Evolutionary conservation across 2,888 invertebrate species (phyloP).

Genomic region (Oligia latruncula): DNA sequence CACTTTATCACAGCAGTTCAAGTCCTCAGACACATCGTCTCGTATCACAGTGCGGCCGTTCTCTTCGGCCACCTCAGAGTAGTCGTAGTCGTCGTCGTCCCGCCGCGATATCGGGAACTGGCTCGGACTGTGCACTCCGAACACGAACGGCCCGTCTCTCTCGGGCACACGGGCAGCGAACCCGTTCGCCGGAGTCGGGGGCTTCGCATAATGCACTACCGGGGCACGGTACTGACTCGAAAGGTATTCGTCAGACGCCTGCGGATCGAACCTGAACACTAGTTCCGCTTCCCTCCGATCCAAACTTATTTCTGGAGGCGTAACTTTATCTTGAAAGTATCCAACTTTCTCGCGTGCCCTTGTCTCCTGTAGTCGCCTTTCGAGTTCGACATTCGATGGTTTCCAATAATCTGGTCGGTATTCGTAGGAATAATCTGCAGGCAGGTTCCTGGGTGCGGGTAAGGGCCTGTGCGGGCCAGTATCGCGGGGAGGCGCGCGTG

Average conservation of each 20-base stretch:
- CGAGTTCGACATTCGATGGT: slow-evolving; percentile 88
- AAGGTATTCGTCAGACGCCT: slow-evolving; percentile 85
- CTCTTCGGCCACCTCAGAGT: slow-evolving; percentile 87
- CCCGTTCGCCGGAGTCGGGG: slow-evolving; percentile 86
- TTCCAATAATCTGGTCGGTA: slow-evolving; percentile 87
- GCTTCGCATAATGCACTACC: slow-evolving; percentile 85
- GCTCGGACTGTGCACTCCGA: slow-evolving; percentile 90
- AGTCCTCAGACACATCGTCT: slow-evolving; percentile 84
- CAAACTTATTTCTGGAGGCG: slow-evolving; percentile 84
- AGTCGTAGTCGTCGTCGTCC: slow-evolving; percentile 87
- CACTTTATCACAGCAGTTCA: slow-evolving; percentile 90
- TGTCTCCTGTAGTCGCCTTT: slow-evolving; percentile 84
- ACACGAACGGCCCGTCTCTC: slow-evolving; percentile 91
- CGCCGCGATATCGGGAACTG: slow-evolving; percentile 85
- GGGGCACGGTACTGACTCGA: slow-evolving; percentile 86
- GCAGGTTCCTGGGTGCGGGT: slow-evolving; percentile 80
- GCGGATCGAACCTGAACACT: slow-evolving; percentile 87
- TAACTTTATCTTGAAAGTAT: slow-evolving; percentile 88
- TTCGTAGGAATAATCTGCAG: slow-evolving; percentile 77
- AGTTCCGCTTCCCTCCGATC: slow-evolving; percentile 87
- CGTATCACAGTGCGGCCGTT: slow-evolving; percentile 82
- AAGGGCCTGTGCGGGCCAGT: slow-evolving; percentile 81
- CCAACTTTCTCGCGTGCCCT: slow-evolving; percentile 87
- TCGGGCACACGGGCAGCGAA: slow-evolving; percentile 83
- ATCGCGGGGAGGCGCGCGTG: slow-evolving; percentile 86